These are phyloP conservation scores for Chromoteleia sp. DNA, from an alignment of 2,888 invertebrate genomes.

Conservation along the genomic window DNA sequence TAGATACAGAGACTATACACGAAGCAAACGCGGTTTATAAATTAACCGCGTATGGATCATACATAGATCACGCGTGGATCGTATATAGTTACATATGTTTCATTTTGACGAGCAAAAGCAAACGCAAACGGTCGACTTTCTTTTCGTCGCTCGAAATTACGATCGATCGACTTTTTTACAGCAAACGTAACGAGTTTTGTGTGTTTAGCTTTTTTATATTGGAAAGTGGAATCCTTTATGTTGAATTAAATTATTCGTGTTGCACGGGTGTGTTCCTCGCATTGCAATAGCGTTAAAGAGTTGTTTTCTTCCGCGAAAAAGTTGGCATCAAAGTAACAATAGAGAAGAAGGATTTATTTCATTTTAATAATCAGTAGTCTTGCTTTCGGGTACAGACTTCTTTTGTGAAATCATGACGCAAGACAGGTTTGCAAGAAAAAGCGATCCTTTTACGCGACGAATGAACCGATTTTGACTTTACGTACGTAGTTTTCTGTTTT, in stretches of 20 bases:
- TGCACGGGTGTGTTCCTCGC: slow-evolving; percentile 69
- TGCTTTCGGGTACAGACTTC: slow-evolving; percentile 26
- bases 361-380: background rate
- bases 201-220: slow-evolving; percentile 69
- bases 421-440: slow-evolving; percentile 6
- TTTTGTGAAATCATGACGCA: background rate
- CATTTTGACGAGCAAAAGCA: background rate
- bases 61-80: no score
- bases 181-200: slow-evolving; percentile 53
- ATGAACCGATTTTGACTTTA: slow-evolving; percentile 16
- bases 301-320: slow-evolving; percentile 34
- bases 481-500: slow-evolving; percentile 28
- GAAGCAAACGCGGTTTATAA: no score
- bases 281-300: slow-evolving; percentile 55
- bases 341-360: background rate
- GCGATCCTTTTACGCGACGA: slow-evolving; percentile 9
- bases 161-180: slow-evolving; percentile 49
- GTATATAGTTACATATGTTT: background rate
- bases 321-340: slow-evolving; percentile 6
- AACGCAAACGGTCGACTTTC: no score
- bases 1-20: no score
- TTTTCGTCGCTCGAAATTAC: slow-evolving; percentile 4
- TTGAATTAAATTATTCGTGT: slow-evolving; percentile 67
- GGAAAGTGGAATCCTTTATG: slow-evolving; percentile 67
- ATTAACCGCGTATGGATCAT: no score